Base-by-base conservation (phyloP, 2,888 invertebrate genomes). In the Macrophya annulata region DNA sequence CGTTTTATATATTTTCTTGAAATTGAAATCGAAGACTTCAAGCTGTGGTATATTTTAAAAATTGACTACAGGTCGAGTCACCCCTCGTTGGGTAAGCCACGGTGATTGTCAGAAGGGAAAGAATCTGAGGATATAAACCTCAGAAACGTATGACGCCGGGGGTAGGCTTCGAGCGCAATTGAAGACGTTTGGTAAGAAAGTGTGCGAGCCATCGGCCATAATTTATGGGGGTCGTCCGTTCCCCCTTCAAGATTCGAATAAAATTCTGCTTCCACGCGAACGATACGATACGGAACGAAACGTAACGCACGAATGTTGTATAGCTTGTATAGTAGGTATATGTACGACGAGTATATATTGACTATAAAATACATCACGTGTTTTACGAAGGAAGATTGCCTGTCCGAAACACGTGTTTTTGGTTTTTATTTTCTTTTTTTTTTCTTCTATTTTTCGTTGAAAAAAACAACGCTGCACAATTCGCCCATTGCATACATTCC, bases 361-460 rank as follows among this genome's bases (percentile, higher is more conserved):
- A 83, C 83, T 48, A 83, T 83, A 83, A 88, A 88, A 87, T 82
- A 83, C 86, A 84, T 86, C 85, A 86, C 86, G 86, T 87, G 85
- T 88, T 88, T 88, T 88, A 88, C 88, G 86, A 85, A 84, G 86
- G 88, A 87, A 88, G 87, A 88, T 88, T 88, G 88, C 87, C 87
- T 88, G 88, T 88, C 88, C 86, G 82, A 86, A 88, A 88, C 88
- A 88, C 86, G 85, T 88, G 88, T 86, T 84, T 71, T 82, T 83
- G 8, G 31, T 31, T 2, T 31, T 31, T 31, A 31, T 31, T 31
- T 31, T 3, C 31, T 31, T 31, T 31, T 31, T 31, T 31, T 62
- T n/a, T 62, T 8, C 62, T n/a, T n/a, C n/a, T n/a, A n/a, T n/a
- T n/a, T 25, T 68, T 17, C 25, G 37, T 40, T n/a, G n/a, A 15